Percentiles rank a stretch among this genome's conserved stretches.
These are phyloP conservation scores for Etia nguti DNA, from an alignment of 2,113 vertebrate genomes.

Conservation along the genomic window DNA sequence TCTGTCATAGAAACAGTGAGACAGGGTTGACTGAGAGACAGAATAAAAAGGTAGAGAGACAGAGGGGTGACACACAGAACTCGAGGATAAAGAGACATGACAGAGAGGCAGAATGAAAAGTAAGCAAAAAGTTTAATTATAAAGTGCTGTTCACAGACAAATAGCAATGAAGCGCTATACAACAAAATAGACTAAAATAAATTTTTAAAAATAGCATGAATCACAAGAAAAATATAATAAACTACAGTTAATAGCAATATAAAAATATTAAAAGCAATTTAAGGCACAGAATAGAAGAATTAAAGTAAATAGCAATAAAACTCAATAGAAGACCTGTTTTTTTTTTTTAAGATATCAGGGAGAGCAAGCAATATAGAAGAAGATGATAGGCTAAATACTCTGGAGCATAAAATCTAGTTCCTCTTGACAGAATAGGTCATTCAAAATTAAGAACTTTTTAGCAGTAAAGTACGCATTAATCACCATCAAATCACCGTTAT, in stretches of 20 bases:
- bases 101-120: neutral
- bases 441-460: neutral
- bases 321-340: neutral
- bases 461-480: neutral
- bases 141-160: neutral
- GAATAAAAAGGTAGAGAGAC: neutral
- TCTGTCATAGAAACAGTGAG: neutral
- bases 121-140: neutral
- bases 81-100: neutral
- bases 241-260: neutral
- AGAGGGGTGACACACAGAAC: neutral
- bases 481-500: neutral
- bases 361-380: neutral
- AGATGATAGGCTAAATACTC: neutral
- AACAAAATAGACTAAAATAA: neutral
- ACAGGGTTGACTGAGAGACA: neutral
- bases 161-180: neutral
- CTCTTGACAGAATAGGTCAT: neutral
- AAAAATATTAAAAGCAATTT: neutral
- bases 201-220: neutral
- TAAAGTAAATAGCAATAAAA: neutral
- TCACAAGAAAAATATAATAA: neutral
- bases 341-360: neutral
- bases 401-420: neutral
- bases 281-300: neutral